Conservation (phyloP, 1,140 invertebrate species). For the Drosophila fuyamai region DNA sequence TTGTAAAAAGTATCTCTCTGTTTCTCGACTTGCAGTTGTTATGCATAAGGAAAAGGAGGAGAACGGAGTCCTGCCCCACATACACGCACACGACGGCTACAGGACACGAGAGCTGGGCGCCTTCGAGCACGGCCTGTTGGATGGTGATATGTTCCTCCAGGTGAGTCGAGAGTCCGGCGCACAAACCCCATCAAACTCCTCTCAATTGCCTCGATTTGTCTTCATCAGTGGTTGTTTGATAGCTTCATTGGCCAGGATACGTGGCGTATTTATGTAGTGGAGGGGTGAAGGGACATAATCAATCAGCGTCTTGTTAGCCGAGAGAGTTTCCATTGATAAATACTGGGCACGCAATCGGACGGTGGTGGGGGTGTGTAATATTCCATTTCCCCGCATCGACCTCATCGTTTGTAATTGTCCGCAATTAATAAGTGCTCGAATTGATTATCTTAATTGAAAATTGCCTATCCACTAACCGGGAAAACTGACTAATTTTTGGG, state of each 20-base stretch:
- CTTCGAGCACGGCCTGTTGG: conserved; percentile 95
- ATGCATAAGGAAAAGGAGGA: conserved; percentile 97
- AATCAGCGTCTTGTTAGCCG: conserved; percentile 66
- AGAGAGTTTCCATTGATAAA: conserved; percentile 45
- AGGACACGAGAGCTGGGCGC: conserved; percentile 92
- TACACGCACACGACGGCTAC: conserved; percentile 87
- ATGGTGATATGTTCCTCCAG: conserved; percentile 98
- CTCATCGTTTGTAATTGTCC: conserved; percentile 55
- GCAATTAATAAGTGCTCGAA: conserved; percentile 67
- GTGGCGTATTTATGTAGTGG: conserved; percentile 14
- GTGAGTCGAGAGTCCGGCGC: conserved; percentile 85
- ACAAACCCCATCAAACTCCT: neutral
- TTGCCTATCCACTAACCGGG: neutral
- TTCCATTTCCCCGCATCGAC: conserved; percentile 5
- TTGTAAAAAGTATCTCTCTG: conserved; percentile 49
- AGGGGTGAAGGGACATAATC: conserved; percentile 51
- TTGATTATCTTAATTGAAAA: conserved; percentile 47
- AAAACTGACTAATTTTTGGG: neutral
- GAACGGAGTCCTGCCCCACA: conserved; percentile 86
- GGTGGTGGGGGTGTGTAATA: conserved; percentile 18
- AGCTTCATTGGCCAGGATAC: conserved; percentile 70
- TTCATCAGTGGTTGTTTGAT: conserved; percentile 68
- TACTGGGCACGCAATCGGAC: conserved; percentile 38
- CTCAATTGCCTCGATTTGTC: conserved; percentile 59
- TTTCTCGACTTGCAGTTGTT: conserved; percentile 90